phyloP scores from a whole-genome alignment of 2,113 vertebrate genomes.

The Campylomormyrus numenius region DNA sequence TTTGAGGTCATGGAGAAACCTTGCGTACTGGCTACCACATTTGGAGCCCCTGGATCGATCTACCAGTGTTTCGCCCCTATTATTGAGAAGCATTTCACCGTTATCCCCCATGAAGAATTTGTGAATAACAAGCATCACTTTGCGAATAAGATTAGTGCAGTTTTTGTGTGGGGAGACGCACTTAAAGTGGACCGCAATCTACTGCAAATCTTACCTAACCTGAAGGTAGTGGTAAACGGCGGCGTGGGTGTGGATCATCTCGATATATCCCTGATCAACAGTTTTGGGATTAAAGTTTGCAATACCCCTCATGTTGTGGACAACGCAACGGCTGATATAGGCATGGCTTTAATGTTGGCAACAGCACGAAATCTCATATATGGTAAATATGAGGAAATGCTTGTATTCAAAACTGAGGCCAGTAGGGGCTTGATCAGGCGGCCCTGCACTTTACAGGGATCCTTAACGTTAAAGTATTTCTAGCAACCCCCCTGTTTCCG shows the following conservation, averaged over 20 bases:
- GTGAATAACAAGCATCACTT: conserved; percentile 46
- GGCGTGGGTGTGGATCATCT: conserved; percentile 71
- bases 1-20: conserved; percentile 49
- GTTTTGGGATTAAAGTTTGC: conserved; percentile 63
- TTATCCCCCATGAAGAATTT: conserved; percentile 59
- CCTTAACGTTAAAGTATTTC: neutral
- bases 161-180: conserved; percentile 51
- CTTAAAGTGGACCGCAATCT: conserved; percentile 46
- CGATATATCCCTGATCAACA: conserved; percentile 59
- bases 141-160: conserved; percentile 49
- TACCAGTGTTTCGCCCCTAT: conserved; percentile 38
- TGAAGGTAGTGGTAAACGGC: conserved; percentile 60
- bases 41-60: conserved; percentile 46
- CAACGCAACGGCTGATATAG: conserved; percentile 65
- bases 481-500: neutral
- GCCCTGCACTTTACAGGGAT: neutral
- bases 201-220: conserved; percentile 53
- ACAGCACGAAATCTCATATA: conserved; percentile 63
- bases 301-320: conserved; percentile 61
- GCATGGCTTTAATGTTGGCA: conserved; percentile 64
- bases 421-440: neutral
- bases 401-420: neutral
- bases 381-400: conserved; percentile 47
- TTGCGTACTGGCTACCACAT: conserved; percentile 39
- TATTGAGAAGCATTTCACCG: conserved; percentile 61